Evolutionary conservation across 2,797 vertebrate genomes (phyloP), one percentile per base, ranked within the genome.

Genomic region (Catostomus latipinnis): DNA sequence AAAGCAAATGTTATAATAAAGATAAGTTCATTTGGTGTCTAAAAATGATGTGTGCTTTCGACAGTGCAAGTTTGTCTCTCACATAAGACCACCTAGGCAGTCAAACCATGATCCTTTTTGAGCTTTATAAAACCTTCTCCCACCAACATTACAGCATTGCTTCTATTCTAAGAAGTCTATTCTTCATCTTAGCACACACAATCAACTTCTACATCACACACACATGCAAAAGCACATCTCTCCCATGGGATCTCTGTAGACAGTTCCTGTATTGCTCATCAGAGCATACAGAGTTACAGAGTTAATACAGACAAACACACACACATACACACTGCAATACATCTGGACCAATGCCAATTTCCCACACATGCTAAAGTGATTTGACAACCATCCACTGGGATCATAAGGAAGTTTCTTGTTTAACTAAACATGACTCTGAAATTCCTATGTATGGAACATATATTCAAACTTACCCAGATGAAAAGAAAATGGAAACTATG

Each of bases 341-440:
- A 76, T 82, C 68, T 86, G 84, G 82, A 76, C 34, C 34, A 10
- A 16, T 54, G 72, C 84, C 84, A 81, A 74, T 83, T 86, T 86
- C 84, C 84, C 84, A 86, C 84, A 86, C 84, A 86, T 86, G 73
- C 73, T 74, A 78, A 86, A 86, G 63, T 73, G 77, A 80, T 80
- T 45, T 57, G 16, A 76, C 82, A 79, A 81, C 78, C 45, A 58
- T 70, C 81, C 67, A 61, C 62, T 62, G 78, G 78, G 78, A 83
- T 76, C 71, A 71, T 69, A 60, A 69, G 61, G 72, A 72, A 65
- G 84, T 81, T 78, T 74, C 70, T 80, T 76, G 53, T 80, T 80
- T 80, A 63, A 70, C 75, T 34, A 73, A 85, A 79, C 82, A 70
- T 67, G 58, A 74, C n/a, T 80, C 58, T 13, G 12, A 71, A 73